phyloP scores from a whole-genome alignment of 2,888 invertebrate genomes.

The Dilophus febrilis region DNA sequence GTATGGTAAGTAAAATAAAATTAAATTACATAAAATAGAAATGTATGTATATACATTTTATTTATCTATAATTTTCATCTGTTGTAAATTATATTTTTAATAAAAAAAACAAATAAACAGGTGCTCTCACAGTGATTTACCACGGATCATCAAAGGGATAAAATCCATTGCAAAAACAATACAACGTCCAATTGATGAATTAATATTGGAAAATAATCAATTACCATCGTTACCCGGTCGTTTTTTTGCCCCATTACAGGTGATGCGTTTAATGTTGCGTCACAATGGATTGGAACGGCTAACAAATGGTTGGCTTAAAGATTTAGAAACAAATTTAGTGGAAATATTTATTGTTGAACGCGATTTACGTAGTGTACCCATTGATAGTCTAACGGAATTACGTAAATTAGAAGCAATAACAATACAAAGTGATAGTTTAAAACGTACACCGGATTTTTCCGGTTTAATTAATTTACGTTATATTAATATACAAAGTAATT shows the following conservation, averaged over 20 bases:
- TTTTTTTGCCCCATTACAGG: constrained; percentile 57
- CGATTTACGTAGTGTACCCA: constrained; percentile 57
- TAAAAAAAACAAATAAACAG: too few relatives aligned
- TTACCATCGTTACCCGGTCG: constrained; percentile 71
- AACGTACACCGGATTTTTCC: constrained; percentile 55
- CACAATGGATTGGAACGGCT: constrained; percentile 69
- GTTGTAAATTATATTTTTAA: too few relatives aligned
- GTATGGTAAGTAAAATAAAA: constrained; percentile 72
- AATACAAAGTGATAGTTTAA: constrained; percentile 57
- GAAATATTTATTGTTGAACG: constrained; percentile 78
- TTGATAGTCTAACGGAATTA: constrained; percentile 57
- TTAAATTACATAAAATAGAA: too few relatives aligned
- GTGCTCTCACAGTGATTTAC: constrained; percentile 83
- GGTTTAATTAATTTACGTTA: constrained; percentile 55
- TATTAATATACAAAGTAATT: constrained; percentile 51
- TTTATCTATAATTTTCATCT: too few relatives aligned
- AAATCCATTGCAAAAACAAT: constrained; percentile 49
- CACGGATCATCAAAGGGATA: constrained; percentile 56
- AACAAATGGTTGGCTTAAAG: constrained; percentile 64
- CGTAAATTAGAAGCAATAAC: constrained; percentile 68
- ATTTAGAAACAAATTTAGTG: constrained; percentile 56
- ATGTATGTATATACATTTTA: too few relatives aligned
- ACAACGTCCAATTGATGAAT: constrained; percentile 58
- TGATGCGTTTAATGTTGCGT: constrained; percentile 63
- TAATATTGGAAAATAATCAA: constrained; percentile 76